A percentile compares a stretch with the other conserved stretches of the same genome.
Conservation (phyloP, 1,140 invertebrate genomes). For the Cydia fagiglandana region DNA sequence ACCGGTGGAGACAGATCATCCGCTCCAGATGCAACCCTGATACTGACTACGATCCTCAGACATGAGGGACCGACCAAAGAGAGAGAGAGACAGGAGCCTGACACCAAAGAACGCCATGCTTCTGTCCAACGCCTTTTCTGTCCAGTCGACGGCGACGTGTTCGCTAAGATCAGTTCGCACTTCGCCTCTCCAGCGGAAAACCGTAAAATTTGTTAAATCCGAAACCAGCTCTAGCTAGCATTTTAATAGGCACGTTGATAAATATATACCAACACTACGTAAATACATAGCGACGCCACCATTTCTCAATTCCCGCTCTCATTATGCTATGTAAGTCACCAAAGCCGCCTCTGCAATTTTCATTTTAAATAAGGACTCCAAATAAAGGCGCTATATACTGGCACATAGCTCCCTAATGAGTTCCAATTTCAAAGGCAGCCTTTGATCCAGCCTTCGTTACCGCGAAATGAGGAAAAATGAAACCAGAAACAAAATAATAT, state of each 20-base stretch:
- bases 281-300: not conserved
- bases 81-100: no score
- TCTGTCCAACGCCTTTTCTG: no score
- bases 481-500: constrained; percentile 61
- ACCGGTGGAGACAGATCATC: no score
- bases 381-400: constrained; percentile 21
- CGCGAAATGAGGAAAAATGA: constrained; percentile 27
- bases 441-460: constrained; percentile 23
- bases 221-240: not conserved
- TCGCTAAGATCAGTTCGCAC: no score
- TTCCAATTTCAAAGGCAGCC: constrained; percentile 28
- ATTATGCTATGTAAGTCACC: constrained; percentile 2
- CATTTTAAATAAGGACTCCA: constrained; percentile 19
- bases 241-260: not conserved
- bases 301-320: constrained; percentile 8
- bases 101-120: no score
- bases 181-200: no score
- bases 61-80: no score
- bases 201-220: no score
- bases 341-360: constrained; percentile 2
- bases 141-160: no score
- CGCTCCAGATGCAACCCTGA: no score
- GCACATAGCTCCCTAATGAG: constrained; percentile 25
- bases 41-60: no score
- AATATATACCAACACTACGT: not conserved